phyloP scores from a whole-genome alignment of 2,888 invertebrate genomes.

The Horisme vitalbata region DNA sequence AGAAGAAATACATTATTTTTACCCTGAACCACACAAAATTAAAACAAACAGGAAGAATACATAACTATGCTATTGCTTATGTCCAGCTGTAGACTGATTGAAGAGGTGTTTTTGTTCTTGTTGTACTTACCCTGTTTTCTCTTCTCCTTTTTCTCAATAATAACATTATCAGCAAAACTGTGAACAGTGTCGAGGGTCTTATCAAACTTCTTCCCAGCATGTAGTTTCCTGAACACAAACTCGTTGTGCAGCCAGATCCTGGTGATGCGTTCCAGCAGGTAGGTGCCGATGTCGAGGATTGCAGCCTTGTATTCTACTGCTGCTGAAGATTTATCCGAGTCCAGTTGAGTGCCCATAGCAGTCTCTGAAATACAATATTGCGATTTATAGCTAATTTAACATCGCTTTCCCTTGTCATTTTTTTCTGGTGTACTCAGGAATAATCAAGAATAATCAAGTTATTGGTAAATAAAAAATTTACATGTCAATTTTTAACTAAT shows the following conservation, averaged over 20 bases:
- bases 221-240: conserved; percentile 69
- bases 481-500: too few species aligned
- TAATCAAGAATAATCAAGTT: too few species aligned
- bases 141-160: conserved; percentile 63
- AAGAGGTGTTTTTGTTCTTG: too few species aligned
- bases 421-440: too few species aligned
- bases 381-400: too few species aligned
- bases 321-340: conserved; percentile 55
- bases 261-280: conserved; percentile 49
- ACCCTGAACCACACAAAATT: too few species aligned
- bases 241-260: conserved; percentile 83
- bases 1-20: too few species aligned
- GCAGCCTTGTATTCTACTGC: conserved; percentile 76
- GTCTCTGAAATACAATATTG: conserved; percentile 56
- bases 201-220: conserved; percentile 72
- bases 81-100: too few species aligned
- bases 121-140: conserved; percentile 19
- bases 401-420: too few species aligned
- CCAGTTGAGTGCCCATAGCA: conserved; percentile 84
- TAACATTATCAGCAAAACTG: conserved; percentile 80
- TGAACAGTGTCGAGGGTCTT: conserved; percentile 72
- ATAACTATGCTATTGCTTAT: too few species aligned
- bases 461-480: too few species aligned
- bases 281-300: conserved; percentile 58
- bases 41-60: too few species aligned